Evolutionary conservation across 2,888 invertebrate species (phyloP).

Genomic region (Microctonus aethiopoides): DNA sequence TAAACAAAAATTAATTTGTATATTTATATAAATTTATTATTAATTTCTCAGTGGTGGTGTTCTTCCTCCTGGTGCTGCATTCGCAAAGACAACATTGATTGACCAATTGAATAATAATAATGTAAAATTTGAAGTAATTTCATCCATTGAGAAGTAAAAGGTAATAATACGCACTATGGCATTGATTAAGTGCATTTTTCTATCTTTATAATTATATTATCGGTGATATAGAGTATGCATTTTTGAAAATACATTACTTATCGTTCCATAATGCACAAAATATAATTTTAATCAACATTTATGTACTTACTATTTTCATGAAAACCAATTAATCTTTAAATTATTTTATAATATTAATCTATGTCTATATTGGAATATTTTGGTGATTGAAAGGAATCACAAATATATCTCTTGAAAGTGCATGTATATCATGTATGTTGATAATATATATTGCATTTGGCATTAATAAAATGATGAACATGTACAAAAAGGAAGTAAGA

Average conservation of each 20-base stretch:
- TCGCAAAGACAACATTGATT: slow-evolving; percentile 82
- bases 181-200: neutral
- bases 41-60: slow-evolving; percentile 82
- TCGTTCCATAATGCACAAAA: neutral
- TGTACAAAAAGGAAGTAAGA: too few species aligned
- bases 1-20: neutral
- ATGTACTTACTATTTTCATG: neutral
- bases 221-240: neutral
- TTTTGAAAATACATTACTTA: neutral
- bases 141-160: slow-evolving; percentile 49
- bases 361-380: too few species aligned
- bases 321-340: too few species aligned
- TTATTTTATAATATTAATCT: too few species aligned
- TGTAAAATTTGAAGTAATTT: slow-evolving; percentile 76
- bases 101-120: slow-evolving; percentile 79
- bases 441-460: too few species aligned
- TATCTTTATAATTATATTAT: neutral
- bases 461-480: too few species aligned
- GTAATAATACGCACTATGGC: neutral
- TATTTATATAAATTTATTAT: slow-evolving; percentile 10
- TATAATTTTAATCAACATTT: neutral
- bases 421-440: too few species aligned
- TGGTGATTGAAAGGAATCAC: too few species aligned
- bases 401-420: too few species aligned
- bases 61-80: slow-evolving; percentile 86